These are phyloP conservation scores for Onychomys arenicola DNA, from an alignment of 2,797 vertebrate genomes.

Conservation along the genomic window DNA sequence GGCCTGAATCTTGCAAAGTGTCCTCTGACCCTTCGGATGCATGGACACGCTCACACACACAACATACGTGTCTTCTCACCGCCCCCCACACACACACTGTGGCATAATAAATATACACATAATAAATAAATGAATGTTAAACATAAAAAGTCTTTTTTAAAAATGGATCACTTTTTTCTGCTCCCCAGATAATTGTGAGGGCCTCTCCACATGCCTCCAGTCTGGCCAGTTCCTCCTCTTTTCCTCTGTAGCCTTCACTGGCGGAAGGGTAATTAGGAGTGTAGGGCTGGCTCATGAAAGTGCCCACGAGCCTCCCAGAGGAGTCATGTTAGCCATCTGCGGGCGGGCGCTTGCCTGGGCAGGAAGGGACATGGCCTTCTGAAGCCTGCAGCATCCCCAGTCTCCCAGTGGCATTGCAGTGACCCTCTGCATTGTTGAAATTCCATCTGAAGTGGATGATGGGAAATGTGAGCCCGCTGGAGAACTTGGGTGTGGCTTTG, in stretches of 20 bases:
- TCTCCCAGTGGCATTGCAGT: neutral
- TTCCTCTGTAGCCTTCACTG: neutral
- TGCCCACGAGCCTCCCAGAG: neutral
- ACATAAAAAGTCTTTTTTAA: neutral
- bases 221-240: neutral
- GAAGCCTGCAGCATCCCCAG: rapidly evolving
- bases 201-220: neutral
- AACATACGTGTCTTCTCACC: neutral
- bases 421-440: neutral
- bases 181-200: neutral
- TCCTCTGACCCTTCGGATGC: neutral
- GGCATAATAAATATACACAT: too few species aligned
- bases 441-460: neutral
- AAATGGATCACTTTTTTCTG: neutral
- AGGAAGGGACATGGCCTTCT: neutral
- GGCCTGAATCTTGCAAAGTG: neutral
- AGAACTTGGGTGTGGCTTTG: neutral
- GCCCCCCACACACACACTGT: neutral
- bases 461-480: neutral
- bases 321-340: neutral
- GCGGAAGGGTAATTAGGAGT: neutral
- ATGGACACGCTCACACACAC: neutral
- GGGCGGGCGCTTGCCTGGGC: rapidly evolving
- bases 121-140: neutral
- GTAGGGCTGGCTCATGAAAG: neutral